Conservation (phyloP, 2,888 invertebrate genomes). For the Amorpha juglandis region DNA sequence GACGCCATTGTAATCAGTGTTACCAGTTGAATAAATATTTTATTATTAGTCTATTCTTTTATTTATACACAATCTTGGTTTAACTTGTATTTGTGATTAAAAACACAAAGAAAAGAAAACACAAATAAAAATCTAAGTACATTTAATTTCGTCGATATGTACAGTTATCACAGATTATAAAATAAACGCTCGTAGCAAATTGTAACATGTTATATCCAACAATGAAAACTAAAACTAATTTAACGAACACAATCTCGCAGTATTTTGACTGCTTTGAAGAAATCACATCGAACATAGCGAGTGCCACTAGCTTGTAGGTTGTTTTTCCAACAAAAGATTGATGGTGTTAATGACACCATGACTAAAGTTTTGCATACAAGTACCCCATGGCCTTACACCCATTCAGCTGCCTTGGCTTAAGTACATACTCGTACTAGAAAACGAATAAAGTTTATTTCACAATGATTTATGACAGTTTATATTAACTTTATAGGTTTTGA, state of each 20-base stretch:
- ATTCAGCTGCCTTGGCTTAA: no score
- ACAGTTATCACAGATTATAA: slow-evolving; percentile 20
- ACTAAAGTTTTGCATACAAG: no score
- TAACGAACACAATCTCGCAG: not conserved
- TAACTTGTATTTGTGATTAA: not conserved
- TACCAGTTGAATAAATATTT: slow-evolving; percentile 51
- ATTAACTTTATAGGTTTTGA: not conserved
- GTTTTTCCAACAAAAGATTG: no score
- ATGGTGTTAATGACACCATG: no score
- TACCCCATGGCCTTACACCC: no score
- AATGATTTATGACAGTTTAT: not conserved
- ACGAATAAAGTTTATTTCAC: not conserved
- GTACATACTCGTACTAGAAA: not conserved
- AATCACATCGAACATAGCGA: no score
- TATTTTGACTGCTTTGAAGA: not conserved
- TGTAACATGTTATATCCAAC: not conserved
- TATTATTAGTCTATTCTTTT: slow-evolving; percentile 5
- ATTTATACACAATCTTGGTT: not conserved
- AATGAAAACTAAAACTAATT: not conserved
- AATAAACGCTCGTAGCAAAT: not conserved
- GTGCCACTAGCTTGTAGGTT: no score
- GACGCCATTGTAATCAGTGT: slow-evolving; percentile 53
- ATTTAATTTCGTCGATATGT: slow-evolving; percentile 13
- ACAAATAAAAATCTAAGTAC: slow-evolving; percentile 2
- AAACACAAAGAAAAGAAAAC: not conserved